Conservation (phyloP, 2,888 invertebrate genomes). For the Vandiemenella viatica region DNA sequence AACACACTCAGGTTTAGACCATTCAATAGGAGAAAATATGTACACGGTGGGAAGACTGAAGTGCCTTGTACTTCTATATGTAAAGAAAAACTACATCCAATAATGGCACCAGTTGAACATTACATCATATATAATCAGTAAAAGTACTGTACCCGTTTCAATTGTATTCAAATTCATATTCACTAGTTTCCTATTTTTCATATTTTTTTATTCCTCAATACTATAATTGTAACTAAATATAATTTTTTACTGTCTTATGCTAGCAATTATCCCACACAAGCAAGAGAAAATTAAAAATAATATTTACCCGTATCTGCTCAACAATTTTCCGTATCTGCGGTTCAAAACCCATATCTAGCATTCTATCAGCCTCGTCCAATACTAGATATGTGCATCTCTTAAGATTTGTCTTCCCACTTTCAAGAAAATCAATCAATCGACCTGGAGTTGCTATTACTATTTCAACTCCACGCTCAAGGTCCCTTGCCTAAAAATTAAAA, state of each 20-base stretch:
- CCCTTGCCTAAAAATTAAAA: conserved; percentile 37
- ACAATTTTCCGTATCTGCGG: conserved; percentile 94
- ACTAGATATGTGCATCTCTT: conserved; percentile 73
- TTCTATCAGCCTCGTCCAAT: conserved; percentile 88
- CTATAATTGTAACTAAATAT: background rate
- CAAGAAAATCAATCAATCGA: conserved; percentile 84
- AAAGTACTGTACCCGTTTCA: too few species aligned
- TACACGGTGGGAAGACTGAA: too few species aligned
- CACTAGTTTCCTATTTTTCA: too few species aligned
- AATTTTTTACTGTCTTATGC: background rate
- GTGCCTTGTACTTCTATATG: too few species aligned
- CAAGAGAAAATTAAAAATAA: background rate
- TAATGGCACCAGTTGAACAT: too few species aligned
- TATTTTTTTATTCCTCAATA: too few species aligned
- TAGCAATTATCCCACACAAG: background rate
- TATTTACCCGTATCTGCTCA: conserved; percentile 62
- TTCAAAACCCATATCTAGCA: conserved; percentile 98
- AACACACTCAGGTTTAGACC: too few species aligned
- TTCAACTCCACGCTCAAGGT: conserved; percentile 76
- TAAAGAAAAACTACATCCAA: too few species aligned
- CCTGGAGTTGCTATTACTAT: conserved; percentile 95
- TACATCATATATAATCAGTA: too few species aligned
- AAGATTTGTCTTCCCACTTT: conserved; percentile 57
- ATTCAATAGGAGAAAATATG: too few species aligned
- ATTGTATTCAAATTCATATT: too few species aligned